Evolutionary conservation across 2,797 vertebrate genomes (phyloP).

Genomic region (Merluccius polli): DNA sequence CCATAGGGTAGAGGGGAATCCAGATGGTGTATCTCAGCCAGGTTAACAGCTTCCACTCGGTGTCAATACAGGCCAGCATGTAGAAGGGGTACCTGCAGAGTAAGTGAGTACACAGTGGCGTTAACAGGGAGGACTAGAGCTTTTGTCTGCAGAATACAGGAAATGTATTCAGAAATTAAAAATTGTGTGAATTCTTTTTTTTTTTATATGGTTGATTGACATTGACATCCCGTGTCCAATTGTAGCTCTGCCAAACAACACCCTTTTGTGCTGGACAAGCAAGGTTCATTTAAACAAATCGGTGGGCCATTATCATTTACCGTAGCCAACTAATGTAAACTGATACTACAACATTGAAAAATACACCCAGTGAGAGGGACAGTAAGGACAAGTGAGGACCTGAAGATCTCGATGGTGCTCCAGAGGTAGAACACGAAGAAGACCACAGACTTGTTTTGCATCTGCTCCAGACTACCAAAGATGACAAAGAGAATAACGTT

Average conservation of each 20-base stretch:
- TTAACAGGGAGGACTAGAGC: neutral
- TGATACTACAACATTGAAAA: neutral
- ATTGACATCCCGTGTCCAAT: neutral
- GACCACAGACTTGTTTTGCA: constrained; percentile 88
- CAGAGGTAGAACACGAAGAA: constrained; percentile 92
- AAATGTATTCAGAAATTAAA: neutral
- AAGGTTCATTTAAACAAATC: neutral
- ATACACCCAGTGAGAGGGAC: neutral
- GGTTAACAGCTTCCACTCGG: constrained; percentile 85
- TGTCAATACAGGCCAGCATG: constrained; percentile 85
- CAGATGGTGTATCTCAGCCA: constrained; percentile 88
- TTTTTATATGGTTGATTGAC: neutral
- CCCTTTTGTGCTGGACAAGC: neutral
- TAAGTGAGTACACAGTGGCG: neutral
- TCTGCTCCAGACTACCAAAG: constrained; percentile 84
- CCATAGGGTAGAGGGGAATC: constrained; percentile 90
- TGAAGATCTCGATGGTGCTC: constrained; percentile 87
- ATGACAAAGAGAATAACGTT: constrained; percentile 89
- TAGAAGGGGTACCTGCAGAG: constrained; percentile 85
- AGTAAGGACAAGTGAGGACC: constrained; percentile 32
- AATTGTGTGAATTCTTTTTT: neutral
- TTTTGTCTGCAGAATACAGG: neutral
- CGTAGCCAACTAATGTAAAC: neutral
- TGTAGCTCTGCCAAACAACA: neutral
- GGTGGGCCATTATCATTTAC: neutral